A percentile compares a stretch with the other conserved stretches of the same genome.
phyloP scores from a whole-genome alignment of 1,140 invertebrate species.

The Bathynomus jamesi region DNA sequence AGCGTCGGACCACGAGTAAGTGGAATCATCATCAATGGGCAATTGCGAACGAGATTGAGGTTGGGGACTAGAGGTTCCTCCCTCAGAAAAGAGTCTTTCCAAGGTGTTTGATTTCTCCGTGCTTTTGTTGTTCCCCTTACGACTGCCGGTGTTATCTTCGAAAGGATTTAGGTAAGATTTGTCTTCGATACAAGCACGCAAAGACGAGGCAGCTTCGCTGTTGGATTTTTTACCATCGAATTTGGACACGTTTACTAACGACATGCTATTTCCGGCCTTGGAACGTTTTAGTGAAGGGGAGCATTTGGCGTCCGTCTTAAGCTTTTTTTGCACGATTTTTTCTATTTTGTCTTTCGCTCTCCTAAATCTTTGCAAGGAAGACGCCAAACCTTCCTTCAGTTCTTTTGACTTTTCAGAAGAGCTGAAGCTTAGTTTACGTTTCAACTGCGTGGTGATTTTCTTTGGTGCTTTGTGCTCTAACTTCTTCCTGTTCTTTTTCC shows the following conservation, averaged over 20 bases:
- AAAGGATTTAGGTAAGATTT: background rate
- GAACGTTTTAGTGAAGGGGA: conserved; percentile 9
- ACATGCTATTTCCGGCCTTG: background rate
- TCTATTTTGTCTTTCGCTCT: conserved; percentile 29
- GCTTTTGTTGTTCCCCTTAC: no score
- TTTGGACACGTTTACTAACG: background rate
- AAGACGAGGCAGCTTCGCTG: background rate
- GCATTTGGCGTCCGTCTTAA: conserved; percentile 10
- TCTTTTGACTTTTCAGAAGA: conserved; percentile 29
- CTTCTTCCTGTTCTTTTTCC: background rate
- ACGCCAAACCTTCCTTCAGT: conserved; percentile 22
- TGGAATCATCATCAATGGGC: conserved; percentile 16
- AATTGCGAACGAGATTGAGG: background rate
- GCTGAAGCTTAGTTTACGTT: conserved; percentile 32
- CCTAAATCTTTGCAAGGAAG: conserved; percentile 29
- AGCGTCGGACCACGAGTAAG: conserved; percentile 35
- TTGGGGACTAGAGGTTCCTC: background rate
- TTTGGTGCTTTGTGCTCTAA: background rate
- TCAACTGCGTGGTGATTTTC: conserved; percentile 10
- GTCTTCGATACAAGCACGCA: background rate
- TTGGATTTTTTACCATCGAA: background rate
- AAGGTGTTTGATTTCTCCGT: background rate
- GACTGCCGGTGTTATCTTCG: background rate
- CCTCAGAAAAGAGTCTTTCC: no score
- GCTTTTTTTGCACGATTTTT: conserved; percentile 24